Conservation (phyloP, 2,888 invertebrate genomes). For the Parnassius mnemosyne region DNA sequence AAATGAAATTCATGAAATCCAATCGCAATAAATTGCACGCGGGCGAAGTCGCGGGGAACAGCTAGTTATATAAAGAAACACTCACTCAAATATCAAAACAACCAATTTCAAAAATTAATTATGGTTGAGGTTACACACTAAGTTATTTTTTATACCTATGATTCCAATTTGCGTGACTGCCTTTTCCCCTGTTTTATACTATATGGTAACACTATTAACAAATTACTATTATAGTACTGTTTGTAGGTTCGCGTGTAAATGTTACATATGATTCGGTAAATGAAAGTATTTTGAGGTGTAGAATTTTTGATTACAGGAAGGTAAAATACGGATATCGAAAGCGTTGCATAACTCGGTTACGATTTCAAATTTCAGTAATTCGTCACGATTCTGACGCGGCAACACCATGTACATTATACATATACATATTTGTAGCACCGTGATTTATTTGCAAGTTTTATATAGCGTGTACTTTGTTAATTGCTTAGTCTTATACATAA, state of each 20-base stretch:
- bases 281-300: constrained; percentile 13
- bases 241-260: constrained; percentile 5
- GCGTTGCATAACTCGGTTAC: constrained; percentile 35
- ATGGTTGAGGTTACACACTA: too few species aligned
- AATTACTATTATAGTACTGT: constrained; percentile 1
- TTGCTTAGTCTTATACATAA: too few species aligned
- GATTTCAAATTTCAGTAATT: constrained; percentile 39
- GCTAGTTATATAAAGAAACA: too few species aligned
- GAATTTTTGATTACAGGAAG: constrained; percentile 5
- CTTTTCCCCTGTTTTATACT: not conserved
- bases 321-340: constrained; percentile 33
- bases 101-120: too few species aligned
- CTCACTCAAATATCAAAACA: too few species aligned
- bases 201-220: not conserved
- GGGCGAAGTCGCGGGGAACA: too few species aligned
- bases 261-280: not conserved
- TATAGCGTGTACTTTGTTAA: too few species aligned
- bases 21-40: too few species aligned
- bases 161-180: constrained; percentile 6
- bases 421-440: not conserved
- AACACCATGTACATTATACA: constrained; percentile 3
- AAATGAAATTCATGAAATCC: too few species aligned
- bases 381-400: constrained; percentile 37
- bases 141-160: too few species aligned
- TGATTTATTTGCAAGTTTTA: not conserved